Evolutionary conservation across 1,140 invertebrate genomes (phyloP), one percentile per base, ranked within the genome.

Genomic region (Telenomus remus): DNA sequence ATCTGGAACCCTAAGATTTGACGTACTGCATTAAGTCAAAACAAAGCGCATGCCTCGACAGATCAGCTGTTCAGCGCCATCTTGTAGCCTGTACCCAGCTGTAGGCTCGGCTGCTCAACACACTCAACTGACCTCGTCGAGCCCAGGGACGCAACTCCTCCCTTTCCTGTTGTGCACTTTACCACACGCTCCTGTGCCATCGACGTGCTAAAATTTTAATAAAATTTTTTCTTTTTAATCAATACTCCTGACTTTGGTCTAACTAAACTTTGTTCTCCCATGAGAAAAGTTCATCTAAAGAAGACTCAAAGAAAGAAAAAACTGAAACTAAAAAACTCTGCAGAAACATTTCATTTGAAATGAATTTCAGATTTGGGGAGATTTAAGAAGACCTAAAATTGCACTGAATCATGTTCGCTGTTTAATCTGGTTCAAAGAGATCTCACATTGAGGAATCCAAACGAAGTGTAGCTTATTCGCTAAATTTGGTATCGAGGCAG

Each of bases 11-110:
- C 3, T 13, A 8, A 2, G n/a, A 51, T 33, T 37, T 48, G 53
- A 70, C 54, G 55, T 43, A 55, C 61, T 19, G 53, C 49, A 44
- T 49, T 11, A n/a, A 60, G 49, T 70, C 60, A 51, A 70, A 70
- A 61, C 39, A 75, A 54, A 65, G 76, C 80, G 80, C 78, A 74
- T 78, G 76, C 79, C 39, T 46, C 70, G 46, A 6, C 16, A 13
- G 80, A 86, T 87, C 85, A 87, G 85, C 85, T 86, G 84, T 85
- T 86, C 75, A 54, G 51, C 82, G 83, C 82, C 83, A 87, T 85
- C 80, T 85, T 84, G 79, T 63, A 60, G 71, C 39, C 56, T 54
- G 59, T 61, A 56, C 76, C 78, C 83, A 85, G 83, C 83, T 85
- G 83, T 84, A 80, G 79, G 81, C 81, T 82, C 81, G 81, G 75